These are phyloP conservation scores for Trinectes maculatus DNA, from an alignment of 2,113 vertebrate genomes.

Conservation along the genomic window DNA sequence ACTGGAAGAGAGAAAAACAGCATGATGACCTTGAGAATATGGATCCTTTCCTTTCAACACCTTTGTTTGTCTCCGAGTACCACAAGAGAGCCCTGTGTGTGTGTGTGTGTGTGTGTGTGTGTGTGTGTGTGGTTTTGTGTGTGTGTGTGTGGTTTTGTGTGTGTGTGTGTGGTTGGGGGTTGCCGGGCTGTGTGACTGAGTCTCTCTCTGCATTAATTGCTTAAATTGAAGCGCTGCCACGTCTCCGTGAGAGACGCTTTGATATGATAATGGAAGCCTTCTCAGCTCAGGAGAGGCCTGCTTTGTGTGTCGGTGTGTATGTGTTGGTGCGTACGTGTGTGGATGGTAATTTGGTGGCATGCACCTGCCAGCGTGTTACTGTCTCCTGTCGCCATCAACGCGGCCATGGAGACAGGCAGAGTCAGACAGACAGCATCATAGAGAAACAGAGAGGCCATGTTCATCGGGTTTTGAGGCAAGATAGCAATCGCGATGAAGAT, in stretches of 20 bases:
- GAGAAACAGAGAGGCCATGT: constrained; percentile 7
- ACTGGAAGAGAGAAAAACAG: constrained; percentile 41
- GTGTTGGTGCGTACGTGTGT: constrained; percentile 39
- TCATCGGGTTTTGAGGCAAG: constrained; percentile 26
- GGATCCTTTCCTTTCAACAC: constrained; percentile 70
- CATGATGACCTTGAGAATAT: constrained; percentile 69
- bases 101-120: constrained; percentile 44
- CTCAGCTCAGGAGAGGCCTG: constrained; percentile 91
- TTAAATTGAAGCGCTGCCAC: constrained; percentile 99
- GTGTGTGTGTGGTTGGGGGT: neutral
- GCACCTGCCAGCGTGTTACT: constrained; percentile 97
- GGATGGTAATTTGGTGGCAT: constrained; percentile 97
- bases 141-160: constrained; percentile 20
- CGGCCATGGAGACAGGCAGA: constrained; percentile 82
- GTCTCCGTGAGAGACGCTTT: constrained; percentile 99
- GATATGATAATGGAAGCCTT: constrained; percentile 99
- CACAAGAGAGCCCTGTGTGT: constrained; percentile 49
- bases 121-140: constrained; percentile 38
- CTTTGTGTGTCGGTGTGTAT: constrained; percentile 58
- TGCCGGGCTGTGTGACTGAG: constrained; percentile 91
- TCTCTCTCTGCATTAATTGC: constrained; percentile 99
- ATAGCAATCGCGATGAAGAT: neutral
- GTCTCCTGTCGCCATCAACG: constrained; percentile 89
- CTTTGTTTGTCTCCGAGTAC: constrained; percentile 73
- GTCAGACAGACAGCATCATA: constrained; percentile 49